Base-by-base conservation (phyloP, 2,113 vertebrate species). In the Paramormyrops kingsleyae region DNA sequence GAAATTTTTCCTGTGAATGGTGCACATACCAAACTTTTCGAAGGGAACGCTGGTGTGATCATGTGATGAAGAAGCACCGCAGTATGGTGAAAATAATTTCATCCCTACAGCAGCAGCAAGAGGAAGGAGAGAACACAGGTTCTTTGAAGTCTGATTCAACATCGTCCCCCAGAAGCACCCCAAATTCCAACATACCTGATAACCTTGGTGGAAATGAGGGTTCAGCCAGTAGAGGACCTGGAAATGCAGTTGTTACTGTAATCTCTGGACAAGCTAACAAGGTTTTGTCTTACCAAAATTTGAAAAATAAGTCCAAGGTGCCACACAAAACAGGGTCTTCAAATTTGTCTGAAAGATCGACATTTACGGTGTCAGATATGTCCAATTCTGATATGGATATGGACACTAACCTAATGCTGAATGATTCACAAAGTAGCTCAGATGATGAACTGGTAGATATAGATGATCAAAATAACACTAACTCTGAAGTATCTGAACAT, bases 51-150 rank as follows among this genome's bases (percentile, higher is more conserved):
- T 98, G 98, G 97, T 98, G 97, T 90, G 96, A 97, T 93, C 98
- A 99, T 92, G 97, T 99, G 96, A 98, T 98, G 96, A 98, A 99
- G 93, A 99, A 99, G 87, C 99, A 99, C 92, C 96, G 97, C 8
- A 97, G 97, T 92, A 98, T 98, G 97, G 98, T 99, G 84, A 99
- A 99, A 95, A 98, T 98, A 91, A 95, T 99, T 80, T 98, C 97
- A 4, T 96, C 93, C 9, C 88, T 97, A 92, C 94, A 97, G 31
- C 96, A 98, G 90, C 94, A 96, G 47, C 96, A 96, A 66, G 97
- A 98, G 88, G 96, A 95, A 59, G 96, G 96, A 1, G 94, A 95
- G 0, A 92, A 94, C 80, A 77, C 93, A 19, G 94, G 95, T 17
- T 97, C 98, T 0, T 94, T 95, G 47, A 95, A 94, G 90, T 93